Evolutionary conservation across 2,888 invertebrate species (phyloP), one percentile per base, ranked within the genome.

Genomic region (Heliconius cydno): DNA sequence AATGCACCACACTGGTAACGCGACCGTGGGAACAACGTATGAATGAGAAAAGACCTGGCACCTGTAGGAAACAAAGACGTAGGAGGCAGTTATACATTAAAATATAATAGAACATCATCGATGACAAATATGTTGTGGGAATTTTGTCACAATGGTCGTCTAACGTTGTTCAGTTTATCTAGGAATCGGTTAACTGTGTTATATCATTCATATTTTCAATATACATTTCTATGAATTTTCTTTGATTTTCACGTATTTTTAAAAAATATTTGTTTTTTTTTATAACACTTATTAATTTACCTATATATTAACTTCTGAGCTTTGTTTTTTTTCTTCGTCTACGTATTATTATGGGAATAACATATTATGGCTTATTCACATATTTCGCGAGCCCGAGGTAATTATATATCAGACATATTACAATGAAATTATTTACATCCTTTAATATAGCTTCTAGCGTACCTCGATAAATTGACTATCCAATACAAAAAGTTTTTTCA

Each of bases 21-120:
- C 85, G 89, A 89, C 83, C 94, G 94, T 94, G 94, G 92, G 94
- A 94, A 93, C 86, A 76, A 60, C 78, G 86, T 85, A 89, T 92
- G 91, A 89, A 89, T 88, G 87, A 85, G 84, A 86, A 83, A 85
- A 84, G 83, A 81, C 86, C 85, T 86, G 86, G 84, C 94, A 94
- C 94, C 94, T 94, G 94, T 92, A 90, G 82, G 84, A 78, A 80
- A 83, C 80, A 83, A 85, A 83, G 83, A 83, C 84, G 84, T 82
- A 84, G 84, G 82, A 84, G 84, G 84, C 84, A 83, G 84, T 85
- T 85, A 77, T 79, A 81, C 76, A 85, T 84, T 84, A 79, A 81
- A 72, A 71, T 78, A 80, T 81, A 77, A 74, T 78, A 41, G 72
- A 75, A 65, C 65, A 80, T 67, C 68, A 78, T 80, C 70, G 71